Conservation (phyloP, 1,140 invertebrate species). For the Procambarus virginalis region DNA sequence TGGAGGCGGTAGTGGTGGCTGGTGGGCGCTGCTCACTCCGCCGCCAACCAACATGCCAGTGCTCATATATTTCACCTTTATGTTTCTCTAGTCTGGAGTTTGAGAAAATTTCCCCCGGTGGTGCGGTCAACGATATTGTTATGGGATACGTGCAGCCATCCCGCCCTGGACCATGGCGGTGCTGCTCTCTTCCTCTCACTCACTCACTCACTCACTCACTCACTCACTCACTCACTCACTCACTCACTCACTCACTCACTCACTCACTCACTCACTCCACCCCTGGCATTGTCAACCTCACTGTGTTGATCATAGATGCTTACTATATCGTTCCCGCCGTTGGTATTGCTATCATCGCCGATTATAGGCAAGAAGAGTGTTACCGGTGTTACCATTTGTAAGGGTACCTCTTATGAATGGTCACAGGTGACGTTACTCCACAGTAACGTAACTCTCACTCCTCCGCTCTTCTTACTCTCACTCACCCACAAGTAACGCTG, state of each 20-base stretch:
- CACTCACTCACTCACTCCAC: neutral
- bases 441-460: no score
- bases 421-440: no score
- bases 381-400: no score
- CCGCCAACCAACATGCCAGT: neutral
- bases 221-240: neutral
- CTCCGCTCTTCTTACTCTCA: no score
- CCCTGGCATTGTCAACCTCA: neutral
- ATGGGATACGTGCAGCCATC: conserved; percentile 19
- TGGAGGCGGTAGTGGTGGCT: neutral
- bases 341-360: no score
- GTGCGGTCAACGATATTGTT: conserved; percentile 26
- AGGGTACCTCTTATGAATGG: no score
- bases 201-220: neutral
- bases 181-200: neutral
- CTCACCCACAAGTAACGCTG: no score
- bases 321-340: no score
- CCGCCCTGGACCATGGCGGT: neutral
- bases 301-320: no score
- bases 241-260: neutral
- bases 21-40: neutral
- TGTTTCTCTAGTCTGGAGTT: neutral
- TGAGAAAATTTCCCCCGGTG: conserved; percentile 13
- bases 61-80: neutral
- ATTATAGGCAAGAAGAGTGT: no score